phyloP scores from a whole-genome alignment of 1,140 invertebrate genomes.

The Antheraea pernyi region DNA sequence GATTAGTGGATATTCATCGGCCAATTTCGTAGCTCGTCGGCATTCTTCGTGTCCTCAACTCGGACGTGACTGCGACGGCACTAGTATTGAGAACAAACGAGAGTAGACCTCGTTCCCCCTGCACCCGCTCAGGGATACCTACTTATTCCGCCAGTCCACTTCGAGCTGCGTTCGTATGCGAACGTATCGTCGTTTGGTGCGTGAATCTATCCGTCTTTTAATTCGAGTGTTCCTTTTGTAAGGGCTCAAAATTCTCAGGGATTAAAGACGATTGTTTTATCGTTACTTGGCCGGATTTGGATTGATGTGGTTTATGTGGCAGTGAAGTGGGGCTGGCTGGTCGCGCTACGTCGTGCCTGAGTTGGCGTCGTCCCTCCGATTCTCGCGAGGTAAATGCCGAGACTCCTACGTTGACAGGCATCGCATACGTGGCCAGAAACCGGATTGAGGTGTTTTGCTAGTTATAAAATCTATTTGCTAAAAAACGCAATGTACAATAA shows the following conservation, averaged over 20 bases:
- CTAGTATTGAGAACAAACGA: slow-evolving; percentile 48
- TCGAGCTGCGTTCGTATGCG: slow-evolving; percentile 36
- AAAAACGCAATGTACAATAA: slow-evolving; percentile 29
- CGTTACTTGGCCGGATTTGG: slow-evolving; percentile 33
- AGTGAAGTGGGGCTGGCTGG: slow-evolving; percentile 58
- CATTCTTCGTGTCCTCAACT: slow-evolving; percentile 40
- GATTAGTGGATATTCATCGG: slow-evolving; percentile 40
- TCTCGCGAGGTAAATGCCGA: slow-evolving; percentile 69
- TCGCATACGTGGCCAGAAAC: slow-evolving; percentile 64
- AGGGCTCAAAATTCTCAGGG: slow-evolving; percentile 38
- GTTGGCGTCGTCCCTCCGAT: slow-evolving; percentile 65
- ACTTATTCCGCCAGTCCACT: slow-evolving; percentile 42
- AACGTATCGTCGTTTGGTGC: slow-evolving; percentile 33
- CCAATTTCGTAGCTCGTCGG: slow-evolving; percentile 37
- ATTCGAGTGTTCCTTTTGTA: slow-evolving; percentile 51
- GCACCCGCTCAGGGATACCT: slow-evolving; percentile 45
- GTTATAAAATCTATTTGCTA: slow-evolving; percentile 36
- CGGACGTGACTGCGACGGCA: slow-evolving; percentile 48
- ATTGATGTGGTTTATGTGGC: slow-evolving; percentile 57
- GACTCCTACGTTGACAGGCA: slow-evolving; percentile 46
- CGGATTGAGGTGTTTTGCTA: slow-evolving; percentile 51
- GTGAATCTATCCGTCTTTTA: slow-evolving; percentile 54
- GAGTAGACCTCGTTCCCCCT: slow-evolving; percentile 42
- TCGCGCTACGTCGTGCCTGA: slow-evolving; percentile 57
- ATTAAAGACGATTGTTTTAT: slow-evolving; percentile 14